Evolutionary conservation across 2,888 invertebrate species (phyloP).

Genomic region (Tineola bisselliella): DNA sequence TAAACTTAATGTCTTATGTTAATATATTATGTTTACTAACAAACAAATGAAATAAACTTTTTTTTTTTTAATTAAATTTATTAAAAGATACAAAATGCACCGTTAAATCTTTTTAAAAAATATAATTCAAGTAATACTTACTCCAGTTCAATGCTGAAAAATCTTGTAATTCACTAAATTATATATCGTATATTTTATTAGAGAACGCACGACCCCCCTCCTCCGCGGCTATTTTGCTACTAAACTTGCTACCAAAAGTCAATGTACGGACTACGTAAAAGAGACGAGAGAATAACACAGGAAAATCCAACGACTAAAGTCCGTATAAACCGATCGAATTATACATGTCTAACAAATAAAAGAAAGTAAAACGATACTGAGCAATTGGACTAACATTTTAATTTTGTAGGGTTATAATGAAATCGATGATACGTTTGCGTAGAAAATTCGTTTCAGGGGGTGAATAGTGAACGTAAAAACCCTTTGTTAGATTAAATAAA

Average conservation of each 20-base stretch:
- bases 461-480: not conserved
- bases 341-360: not conserved
- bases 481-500: not conserved
- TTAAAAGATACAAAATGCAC: too few relatives aligned
- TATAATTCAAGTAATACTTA: too few relatives aligned
- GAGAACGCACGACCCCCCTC: not conserved
- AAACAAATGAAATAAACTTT: too few relatives aligned
- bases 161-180: too few relatives aligned
- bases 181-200: too few relatives aligned
- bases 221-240: not conserved
- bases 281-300: not conserved
- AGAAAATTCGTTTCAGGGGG: not conserved
- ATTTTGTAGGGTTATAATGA: not conserved
- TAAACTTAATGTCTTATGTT: too few relatives aligned
- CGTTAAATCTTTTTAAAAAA: too few relatives aligned
- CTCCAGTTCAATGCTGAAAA: too few relatives aligned
- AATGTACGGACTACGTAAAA: not conserved
- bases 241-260: not conserved
- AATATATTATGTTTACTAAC: too few relatives aligned
- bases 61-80: too few relatives aligned
- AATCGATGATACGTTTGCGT: not conserved
- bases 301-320: not conserved
- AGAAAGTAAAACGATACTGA: not conserved
- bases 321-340: not conserved
- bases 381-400: not conserved